Evolutionary conservation across 35 echinoderm and acorn worm genomes (phyloP).

Genomic region (Patiria miniata): DNA sequence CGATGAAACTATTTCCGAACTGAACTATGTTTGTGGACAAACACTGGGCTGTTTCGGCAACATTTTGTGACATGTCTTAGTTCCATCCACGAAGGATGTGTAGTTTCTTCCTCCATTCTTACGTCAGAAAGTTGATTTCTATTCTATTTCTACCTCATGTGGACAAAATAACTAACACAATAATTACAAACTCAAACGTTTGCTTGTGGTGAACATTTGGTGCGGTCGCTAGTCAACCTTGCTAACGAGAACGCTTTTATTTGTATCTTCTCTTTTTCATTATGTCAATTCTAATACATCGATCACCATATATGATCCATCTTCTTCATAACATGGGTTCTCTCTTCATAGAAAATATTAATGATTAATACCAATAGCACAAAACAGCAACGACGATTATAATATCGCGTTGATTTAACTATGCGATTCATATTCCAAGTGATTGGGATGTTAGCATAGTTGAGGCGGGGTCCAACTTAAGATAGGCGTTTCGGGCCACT

Average conservation of each 20-base stretch:
- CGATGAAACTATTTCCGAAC: too few species aligned
- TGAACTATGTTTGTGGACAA: too few species aligned
- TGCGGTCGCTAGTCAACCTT: conserved; percentile 1
- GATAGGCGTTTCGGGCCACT: conserved; percentile 8
- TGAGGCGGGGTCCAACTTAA: conserved; percentile 1
- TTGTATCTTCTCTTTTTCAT: neutral
- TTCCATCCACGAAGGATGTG: too few species aligned
- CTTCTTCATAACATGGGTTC: neutral
- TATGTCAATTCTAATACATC: too few species aligned
- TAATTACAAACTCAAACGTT: neutral
- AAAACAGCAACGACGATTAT: neutral
- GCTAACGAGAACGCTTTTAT: neutral
- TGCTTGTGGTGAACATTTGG: neutral
- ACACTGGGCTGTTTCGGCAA: too few species aligned
- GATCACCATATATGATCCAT: neutral
- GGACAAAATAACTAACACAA: neutral
- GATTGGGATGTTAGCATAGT: neutral
- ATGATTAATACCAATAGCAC: too few species aligned
- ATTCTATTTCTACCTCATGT: neutral
- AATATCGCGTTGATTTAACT: neutral
- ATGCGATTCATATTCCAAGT: conserved; percentile 13
- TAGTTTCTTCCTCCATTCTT: conserved; percentile 14
- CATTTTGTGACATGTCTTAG: neutral
- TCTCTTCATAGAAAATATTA: neutral
- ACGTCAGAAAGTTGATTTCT: neutral